A percentile compares a stretch with the other conserved stretches of the same genome.
These are phyloP conservation scores for Neodiprion virginianus DNA, from an alignment of 1,140 invertebrate genomes.

Conservation along the genomic window DNA sequence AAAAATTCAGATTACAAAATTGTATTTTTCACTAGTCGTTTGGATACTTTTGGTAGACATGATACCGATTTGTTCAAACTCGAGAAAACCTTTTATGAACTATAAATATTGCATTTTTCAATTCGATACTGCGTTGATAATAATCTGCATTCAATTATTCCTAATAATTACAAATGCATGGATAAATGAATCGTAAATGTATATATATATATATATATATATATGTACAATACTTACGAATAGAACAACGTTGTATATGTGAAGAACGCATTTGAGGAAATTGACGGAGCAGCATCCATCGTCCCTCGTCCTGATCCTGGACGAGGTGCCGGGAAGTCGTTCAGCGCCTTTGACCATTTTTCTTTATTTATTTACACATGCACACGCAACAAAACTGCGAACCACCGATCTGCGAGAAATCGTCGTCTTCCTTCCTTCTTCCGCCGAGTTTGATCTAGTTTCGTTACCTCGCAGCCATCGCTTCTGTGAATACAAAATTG, in stretches of 20 bases:
- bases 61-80: too few relatives aligned
- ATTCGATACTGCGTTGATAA: too few relatives aligned
- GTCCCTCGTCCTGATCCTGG: constrained; percentile 65
- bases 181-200: neutral
- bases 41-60: too few relatives aligned
- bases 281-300: constrained; percentile 79
- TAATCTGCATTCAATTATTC: too few relatives aligned
- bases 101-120: too few relatives aligned
- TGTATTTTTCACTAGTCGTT: too few relatives aligned
- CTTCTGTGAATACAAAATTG: neutral
- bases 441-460: constrained; percentile 24
- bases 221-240: constrained; percentile 67
- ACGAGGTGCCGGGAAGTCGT: constrained; percentile 54
- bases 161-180: too few relatives aligned
- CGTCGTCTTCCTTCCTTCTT: constrained; percentile 29
- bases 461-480: constrained; percentile 51
- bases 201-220: neutral
- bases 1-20: too few relatives aligned
- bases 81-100: too few relatives aligned
- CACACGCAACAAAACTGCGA: neutral
- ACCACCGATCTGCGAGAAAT: neutral
- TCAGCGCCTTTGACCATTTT: constrained; percentile 58
- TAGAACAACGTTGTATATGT: constrained; percentile 81
- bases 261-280: constrained; percentile 79
- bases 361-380: constrained; percentile 14